Evolutionary conservation across 2,888 invertebrate genomes (phyloP), one percentile per base, ranked within the genome.

Genomic region (Tetropium fuscum): DNA sequence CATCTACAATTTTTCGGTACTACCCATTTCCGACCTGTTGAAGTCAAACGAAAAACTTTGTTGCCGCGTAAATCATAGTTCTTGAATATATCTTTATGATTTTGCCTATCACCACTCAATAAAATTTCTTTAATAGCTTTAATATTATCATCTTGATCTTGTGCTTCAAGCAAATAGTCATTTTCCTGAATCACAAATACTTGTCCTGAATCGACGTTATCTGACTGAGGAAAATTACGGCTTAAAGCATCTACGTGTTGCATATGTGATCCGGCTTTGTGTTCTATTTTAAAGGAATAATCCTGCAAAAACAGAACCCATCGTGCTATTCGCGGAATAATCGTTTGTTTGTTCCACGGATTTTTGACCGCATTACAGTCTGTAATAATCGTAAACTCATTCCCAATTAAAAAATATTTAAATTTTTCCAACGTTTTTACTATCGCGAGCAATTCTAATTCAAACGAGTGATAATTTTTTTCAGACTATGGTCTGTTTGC

Each of bases 171-270:
- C 54, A 68, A 34, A 7, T n/a, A 27, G n/a, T 70, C 64, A 41
- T 55, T 27, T 40, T 63, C 60, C 7, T 8, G n/a, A 25, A 61
- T 59, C 38, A 49, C 4, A 4, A 43, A 32, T 6, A 64, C 20
- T 22, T 40, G 6, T 34, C 56, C 11, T n/a, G n/a, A 2, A 27
- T n/a, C n/a, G 22, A n/a, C n/a, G 2, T 27, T 2, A n/a, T 8
- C 13, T 16, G 7, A 30, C 16, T 16, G 45, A 11, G 19, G n/a
- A 0, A 15, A n/a, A 27, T 53, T 59, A 59, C 76, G 13, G 60
- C 72, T 74, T 51, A 77, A 55, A 27, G 76, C 63, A 22, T 79
- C 78, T 0, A 77, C 76, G 55, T 78, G 78, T 41, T 53, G 11
- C 74, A 80, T 77, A 48, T 63, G 65, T 2, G 19, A 13, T 4